Evolutionary conservation across 2,888 invertebrate species (phyloP), one percentile per base, ranked within the genome.

Genomic region (Athalia circularis): DNA sequence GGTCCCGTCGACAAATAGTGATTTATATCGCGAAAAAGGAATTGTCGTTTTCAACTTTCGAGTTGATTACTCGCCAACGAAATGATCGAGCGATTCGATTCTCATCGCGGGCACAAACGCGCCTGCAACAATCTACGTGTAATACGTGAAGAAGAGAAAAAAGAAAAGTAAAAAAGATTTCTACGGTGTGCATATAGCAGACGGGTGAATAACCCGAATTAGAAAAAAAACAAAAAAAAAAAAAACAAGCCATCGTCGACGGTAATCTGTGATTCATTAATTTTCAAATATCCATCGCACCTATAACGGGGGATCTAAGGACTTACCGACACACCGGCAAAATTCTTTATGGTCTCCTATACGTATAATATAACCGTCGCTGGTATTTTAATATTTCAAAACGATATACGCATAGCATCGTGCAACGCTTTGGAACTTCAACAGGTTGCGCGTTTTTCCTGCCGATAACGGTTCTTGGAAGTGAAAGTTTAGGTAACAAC

Each of bases 371-470:
- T 2, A 72, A 47, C 77, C 61, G 64, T 61, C 59, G 65, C 70
- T 65, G 50, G 13, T 52, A 76, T 59, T 70, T 29, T 29, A 29
- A 29, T 29, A 29, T 29, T 29, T 29, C 29, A 29, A 29, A 29
- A 29, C 29, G 29, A 1, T 29, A 1, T 29, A 29, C 29, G 29
- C 29, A 29, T 2, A 29, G 29, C 29, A 75, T 29, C 62, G 77
- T 67, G 48, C 65, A 64, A 76, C 77, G 81, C 83, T 81, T 82
- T 82, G 65, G 64, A 61, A 65, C 87, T 82, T 88, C 88, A 88
- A 88, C 88, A 88, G 88, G 88, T 88, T 87, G 88, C 86, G 88
- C 87, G 85, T 87, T 86, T 82, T 85, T 84, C 81, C 80, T 50
- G 15, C 50, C 75, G 75, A 75, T 75, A 62, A 75, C n/a, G 59